Evolutionary conservation across 2,113 vertebrate species (phyloP).

Genomic region (Cygnus buccinator): DNA sequence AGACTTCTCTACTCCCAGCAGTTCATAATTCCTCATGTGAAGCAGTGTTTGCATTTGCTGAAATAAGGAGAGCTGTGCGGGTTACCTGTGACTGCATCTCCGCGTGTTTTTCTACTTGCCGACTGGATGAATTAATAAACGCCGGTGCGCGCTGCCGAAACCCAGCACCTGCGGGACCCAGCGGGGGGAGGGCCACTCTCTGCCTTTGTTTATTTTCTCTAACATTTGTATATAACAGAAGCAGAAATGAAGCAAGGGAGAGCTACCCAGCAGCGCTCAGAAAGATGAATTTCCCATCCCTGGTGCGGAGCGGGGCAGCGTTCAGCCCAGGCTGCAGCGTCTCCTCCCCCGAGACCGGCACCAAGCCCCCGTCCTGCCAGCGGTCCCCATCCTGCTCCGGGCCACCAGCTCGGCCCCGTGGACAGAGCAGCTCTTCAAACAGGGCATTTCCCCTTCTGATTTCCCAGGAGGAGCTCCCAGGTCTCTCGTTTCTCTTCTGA

Average conservation of each 20-base stretch:
- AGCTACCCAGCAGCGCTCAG: not conserved
- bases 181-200: accelerated
- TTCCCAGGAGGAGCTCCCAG: not conserved
- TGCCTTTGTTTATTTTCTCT: not conserved
- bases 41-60: not conserved
- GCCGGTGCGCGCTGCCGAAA: accelerated
- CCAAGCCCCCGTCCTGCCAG: accelerated
- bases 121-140: not conserved
- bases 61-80: not conserved
- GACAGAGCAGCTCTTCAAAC: not conserved
- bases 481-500: constrained; percentile 16
- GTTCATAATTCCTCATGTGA: not conserved
- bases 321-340: not conserved
- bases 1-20: not conserved
- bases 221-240: not conserved
- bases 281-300: not conserved
- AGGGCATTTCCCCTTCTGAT: not conserved
- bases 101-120: accelerated
- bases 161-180: not conserved
- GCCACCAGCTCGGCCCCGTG: not conserved
- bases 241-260: not conserved
- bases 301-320: accelerated
- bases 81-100: not conserved
- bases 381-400: not conserved
- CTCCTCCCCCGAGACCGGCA: not conserved